Evolutionary conservation across 1,140 invertebrate species (phyloP).

Genomic region (Maconellicoccus hirsutus): DNA sequence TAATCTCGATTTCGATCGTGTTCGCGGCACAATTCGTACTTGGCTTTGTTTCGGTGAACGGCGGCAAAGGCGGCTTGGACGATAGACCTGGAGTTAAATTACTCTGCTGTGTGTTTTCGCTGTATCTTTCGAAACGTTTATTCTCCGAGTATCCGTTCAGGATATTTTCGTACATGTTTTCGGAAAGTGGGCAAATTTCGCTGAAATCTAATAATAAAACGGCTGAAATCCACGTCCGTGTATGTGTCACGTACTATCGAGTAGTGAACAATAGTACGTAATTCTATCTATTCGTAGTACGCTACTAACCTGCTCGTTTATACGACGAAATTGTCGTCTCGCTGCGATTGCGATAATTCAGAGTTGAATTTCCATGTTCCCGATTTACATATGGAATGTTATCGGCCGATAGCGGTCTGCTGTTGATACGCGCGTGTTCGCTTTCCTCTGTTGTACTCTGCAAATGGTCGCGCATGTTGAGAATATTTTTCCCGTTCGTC

Average conservation of each 20-base stretch:
- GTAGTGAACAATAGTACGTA: no score
- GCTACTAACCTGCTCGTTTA: no score
- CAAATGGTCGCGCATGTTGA: no score
- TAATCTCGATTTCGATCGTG: not conserved
- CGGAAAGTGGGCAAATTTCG: not conserved
- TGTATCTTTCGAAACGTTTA: not conserved
- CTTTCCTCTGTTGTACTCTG: not conserved
- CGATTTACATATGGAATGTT: not conserved
- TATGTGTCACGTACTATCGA: no score
- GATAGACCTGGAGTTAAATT: constrained; percentile 29
- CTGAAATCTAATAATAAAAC: not conserved
- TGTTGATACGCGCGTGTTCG: not conserved
- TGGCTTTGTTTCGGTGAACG: not conserved
- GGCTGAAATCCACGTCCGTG: no score
- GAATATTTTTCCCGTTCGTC: no score
- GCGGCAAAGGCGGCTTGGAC: constrained; percentile 30
- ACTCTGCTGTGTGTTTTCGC: not conserved
- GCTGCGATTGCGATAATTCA: not conserved
- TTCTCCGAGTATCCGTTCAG: constrained; percentile 5
- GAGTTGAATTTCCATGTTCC: not conserved
- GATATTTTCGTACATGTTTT: not conserved
- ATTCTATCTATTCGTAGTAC: no score
- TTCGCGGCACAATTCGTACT: not conserved
- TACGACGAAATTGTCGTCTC: not conserved
- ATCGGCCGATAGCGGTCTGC: not conserved